Evolutionary conservation across 1,140 invertebrate species (phyloP).

Genomic region (Drosophila hydei): DNA sequence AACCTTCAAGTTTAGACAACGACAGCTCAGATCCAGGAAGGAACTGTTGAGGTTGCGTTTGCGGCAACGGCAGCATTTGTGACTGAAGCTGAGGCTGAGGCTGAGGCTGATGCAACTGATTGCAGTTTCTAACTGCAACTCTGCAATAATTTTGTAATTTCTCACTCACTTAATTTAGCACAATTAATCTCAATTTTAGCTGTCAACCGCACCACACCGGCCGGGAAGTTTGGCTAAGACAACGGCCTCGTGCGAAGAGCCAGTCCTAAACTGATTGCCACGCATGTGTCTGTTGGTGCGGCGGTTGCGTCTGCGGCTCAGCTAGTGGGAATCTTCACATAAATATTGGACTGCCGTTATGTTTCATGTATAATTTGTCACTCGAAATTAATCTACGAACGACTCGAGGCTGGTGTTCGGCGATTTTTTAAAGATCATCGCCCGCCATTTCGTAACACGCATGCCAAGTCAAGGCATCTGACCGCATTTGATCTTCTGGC

Average conservation of each 20-base stretch:
- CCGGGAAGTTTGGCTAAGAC: constrained; percentile 16
- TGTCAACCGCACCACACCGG: constrained; percentile 56
- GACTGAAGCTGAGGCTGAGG: constrained; percentile 7
- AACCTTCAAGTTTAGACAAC: constrained; percentile 28
- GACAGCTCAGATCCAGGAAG: constrained; percentile 36
- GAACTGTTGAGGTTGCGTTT: constrained; percentile 27
- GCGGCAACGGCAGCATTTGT: neutral
- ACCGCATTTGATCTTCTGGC: constrained; percentile 35
- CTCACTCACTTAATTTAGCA: constrained; percentile 81
- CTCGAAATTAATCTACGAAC: constrained; percentile 73
- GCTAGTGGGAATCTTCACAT: constrained; percentile 71
- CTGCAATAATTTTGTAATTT: constrained; percentile 79
- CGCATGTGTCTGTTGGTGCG: constrained; percentile 30
- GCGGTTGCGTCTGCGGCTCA: constrained; percentile 38
- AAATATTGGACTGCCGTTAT: constrained; percentile 77
- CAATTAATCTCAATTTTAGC: constrained; percentile 80
- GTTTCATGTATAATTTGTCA: constrained; percentile 77
- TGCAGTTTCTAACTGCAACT: constrained; percentile 76
- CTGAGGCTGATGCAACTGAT: constrained; percentile 69
- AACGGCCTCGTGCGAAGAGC: constrained; percentile 20
- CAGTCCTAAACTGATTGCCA: constrained; percentile 30
- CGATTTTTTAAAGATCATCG: constrained; percentile 38
- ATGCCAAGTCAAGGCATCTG: constrained; percentile 19
- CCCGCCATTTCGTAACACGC: constrained; percentile 24
- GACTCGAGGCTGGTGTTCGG: constrained; percentile 29